Base-by-base conservation (phyloP, 1,140 invertebrate genomes). In the Sminthurides bifidus region DNA sequence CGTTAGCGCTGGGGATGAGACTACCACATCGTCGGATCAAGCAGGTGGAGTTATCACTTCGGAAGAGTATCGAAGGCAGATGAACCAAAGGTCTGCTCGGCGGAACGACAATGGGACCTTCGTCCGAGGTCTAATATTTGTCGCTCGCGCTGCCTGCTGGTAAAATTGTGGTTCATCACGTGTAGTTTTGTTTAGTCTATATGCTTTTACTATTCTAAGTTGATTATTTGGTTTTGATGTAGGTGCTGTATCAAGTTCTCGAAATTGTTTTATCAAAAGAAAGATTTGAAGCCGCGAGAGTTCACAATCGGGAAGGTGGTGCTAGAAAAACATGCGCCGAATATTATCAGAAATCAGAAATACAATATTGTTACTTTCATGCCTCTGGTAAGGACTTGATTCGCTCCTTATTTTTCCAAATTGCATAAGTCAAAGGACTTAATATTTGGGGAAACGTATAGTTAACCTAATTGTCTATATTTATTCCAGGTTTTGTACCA, bases 271-370 rank as follows among this genome's bases (percentile, higher is more conserved):
- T 62, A 66, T 29, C 57, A 70, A 35, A 60, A 68, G 41, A 71
- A 68, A 49, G 73, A 73, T 33, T 67, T 73, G n/a, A 71, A 73
- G 41, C 66, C 75, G 2, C 59, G 77, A 29, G 73, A 71, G 26
- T 68, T 80, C 6, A 69, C 72, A 31, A 62, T 80, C 38, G 77
- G 77, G 0, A 66, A 71, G 54, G 67, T 54, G 24, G 68, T 54
- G 30, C 63, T 52, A 37, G 68, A 73, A 56, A 86, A 88, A 68
- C 94, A 85, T 74, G 90, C 94, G 38, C 80, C 87, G 46, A 99
- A 99, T 77, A 87, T 92, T 59, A 93, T 98, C 58, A 80, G 90
- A 64, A 99, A 99, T 79, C 94, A 95, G 75, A 99, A 99, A 79
- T 99, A 98, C 74, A 98, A 91, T 72, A 81, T 98, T 63, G 81